phyloP scores from a whole-genome alignment of 2,113 vertebrate genomes.

The Macrotis lagotis region DNA sequence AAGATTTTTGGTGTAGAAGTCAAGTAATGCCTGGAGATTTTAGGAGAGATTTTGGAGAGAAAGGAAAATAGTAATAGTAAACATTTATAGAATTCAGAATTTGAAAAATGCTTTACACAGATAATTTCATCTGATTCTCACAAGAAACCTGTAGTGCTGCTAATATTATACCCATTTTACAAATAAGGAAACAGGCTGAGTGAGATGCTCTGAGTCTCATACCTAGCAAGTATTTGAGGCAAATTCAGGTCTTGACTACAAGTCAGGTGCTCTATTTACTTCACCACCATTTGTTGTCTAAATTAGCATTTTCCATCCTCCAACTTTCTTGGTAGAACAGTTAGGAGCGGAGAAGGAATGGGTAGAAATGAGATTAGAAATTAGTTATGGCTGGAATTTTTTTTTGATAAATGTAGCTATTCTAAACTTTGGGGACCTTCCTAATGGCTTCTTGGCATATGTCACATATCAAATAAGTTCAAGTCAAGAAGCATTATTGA shows the following conservation, averaged over 20 bases:
- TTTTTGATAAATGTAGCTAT: not conserved
- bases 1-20: not conserved
- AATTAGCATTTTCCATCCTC: not conserved
- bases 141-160: not conserved
- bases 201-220: not conserved
- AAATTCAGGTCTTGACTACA: not conserved
- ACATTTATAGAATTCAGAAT: not conserved
- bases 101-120: not conserved
- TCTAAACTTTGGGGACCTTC: no score
- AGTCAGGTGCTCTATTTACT: not conserved
- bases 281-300: not conserved
- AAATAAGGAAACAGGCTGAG: not conserved
- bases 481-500: not conserved
- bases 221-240: not conserved
- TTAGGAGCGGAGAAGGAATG: not conserved
- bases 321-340: not conserved
- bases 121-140: not conserved
- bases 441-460: not conserved
- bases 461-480: not conserved
- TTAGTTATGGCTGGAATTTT: not conserved
- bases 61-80: not conserved
- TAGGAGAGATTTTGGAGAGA: not conserved
- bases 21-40: not conserved
- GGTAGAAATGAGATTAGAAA: not conserved
- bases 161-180: not conserved